Evolutionary conservation across 2,888 invertebrate genomes (phyloP), one percentile per base, ranked within the genome.

Genomic region (Pyralis farinalis): DNA sequence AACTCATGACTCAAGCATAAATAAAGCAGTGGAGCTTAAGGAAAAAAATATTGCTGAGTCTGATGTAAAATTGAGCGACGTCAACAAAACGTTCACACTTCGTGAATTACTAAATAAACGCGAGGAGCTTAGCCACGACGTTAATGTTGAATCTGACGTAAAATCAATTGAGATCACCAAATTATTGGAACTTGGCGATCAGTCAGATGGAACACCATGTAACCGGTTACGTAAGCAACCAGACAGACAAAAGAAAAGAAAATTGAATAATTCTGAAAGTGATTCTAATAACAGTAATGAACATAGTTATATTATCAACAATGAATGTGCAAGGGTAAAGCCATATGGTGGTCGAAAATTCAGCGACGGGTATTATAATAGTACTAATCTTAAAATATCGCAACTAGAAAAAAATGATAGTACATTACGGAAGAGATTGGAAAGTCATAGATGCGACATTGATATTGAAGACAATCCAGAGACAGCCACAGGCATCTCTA

Each of bases 361-460:
- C 51, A 53, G 40, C 22, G 45, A 68, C 42, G 48, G 44, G 9
- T 74, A 81, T 60, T 87, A 88, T 52, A 42, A 47, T 25, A 51
- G 47, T 29, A 77, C 71, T 10, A 68, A 83, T 54, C 32, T 47
- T 31, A 84, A 76, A 65, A 82, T 87, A 40, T 42, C 44, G 12
- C 55, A 73, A 47, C 67, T 86, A 75, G 87, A 87, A 49, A 53
- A 62, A 55, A 71, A 85, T 55, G 87, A 87, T 46, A 36, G 27
- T 21, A 57, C 47, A 12, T 58, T 87, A 42, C 68, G 60, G 2
- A 63, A 64, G n/a, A 77, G 59, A 56, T 57, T 86, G 46, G 28
- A 51, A 6, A 46, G 21, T 35, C 47, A 3, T 16, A 16, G 3
- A 16, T 2, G 3, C 4, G 4, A 16, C 16, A 16, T 16, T 2